Conservation (phyloP, 2,113 vertebrate species). For the Halichoeres trimaculatus region DNA sequence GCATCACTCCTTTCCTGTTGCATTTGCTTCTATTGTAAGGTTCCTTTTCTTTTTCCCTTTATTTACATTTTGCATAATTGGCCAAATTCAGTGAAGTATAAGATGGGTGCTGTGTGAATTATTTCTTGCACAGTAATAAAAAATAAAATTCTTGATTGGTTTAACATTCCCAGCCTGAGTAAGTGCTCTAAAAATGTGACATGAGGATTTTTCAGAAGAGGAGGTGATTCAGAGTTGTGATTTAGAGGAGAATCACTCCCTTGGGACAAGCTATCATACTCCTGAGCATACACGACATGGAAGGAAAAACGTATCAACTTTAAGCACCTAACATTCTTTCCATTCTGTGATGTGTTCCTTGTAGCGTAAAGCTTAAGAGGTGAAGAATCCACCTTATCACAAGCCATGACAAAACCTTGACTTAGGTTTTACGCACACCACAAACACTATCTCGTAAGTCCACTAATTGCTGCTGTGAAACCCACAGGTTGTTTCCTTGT, state of each 20-base stretch:
- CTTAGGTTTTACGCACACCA: background rate
- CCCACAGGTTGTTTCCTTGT: background rate
- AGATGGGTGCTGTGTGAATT: background rate
- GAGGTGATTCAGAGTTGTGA: too few species aligned
- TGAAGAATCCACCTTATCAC: background rate
- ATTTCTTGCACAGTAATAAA: too few species aligned
- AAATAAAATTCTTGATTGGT: too few species aligned
- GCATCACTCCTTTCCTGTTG: background rate
- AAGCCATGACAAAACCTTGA: constrained; percentile 2
- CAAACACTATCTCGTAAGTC: background rate
- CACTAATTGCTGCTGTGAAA: background rate
- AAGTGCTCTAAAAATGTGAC: too few species aligned
- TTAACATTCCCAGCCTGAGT: too few species aligned
- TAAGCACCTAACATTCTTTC: too few species aligned
- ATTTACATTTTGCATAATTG: background rate
- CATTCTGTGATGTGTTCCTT: background rate
- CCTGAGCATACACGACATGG: too few species aligned
- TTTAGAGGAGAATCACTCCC: too few species aligned
- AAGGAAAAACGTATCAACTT: too few species aligned
- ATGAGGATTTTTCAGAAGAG: too few species aligned
- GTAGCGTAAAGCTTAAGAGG: background rate
- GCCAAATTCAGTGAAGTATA: background rate
- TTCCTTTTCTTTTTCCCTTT: background rate
- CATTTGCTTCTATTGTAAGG: background rate
- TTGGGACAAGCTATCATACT: too few species aligned